These are phyloP conservation scores for Ceyx cyanopectus DNA, from an alignment of 2,113 vertebrate species.

Conservation along the genomic window DNA sequence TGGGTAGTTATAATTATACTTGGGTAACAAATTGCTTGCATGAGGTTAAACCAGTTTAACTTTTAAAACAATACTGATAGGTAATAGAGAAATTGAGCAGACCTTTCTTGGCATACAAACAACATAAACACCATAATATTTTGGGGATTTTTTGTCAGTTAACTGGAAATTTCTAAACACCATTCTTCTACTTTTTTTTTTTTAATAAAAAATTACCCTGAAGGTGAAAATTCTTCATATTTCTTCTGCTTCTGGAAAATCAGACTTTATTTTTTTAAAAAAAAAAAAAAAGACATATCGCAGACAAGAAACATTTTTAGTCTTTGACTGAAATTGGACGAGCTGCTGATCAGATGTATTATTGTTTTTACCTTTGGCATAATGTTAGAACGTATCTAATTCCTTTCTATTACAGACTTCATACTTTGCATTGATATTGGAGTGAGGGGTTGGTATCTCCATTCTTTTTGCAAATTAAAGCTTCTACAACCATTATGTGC, in stretches of 20 bases:
- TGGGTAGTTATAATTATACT: background rate
- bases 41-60: background rate
- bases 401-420: background rate
- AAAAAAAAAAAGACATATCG: background rate
- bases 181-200: background rate
- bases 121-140: background rate
- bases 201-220: background rate
- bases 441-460: background rate
- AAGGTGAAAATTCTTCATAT: background rate
- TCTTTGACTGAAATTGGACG: background rate
- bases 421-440: background rate
- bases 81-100: background rate
- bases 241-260: background rate
- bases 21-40: background rate
- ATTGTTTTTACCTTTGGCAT: background rate
- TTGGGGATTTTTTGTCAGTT: background rate
- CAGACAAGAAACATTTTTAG: background rate
- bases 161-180: background rate
- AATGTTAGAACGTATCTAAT: background rate
- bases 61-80: background rate
- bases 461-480: background rate
- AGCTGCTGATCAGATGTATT: background rate
- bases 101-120: background rate
- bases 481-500: background rate
- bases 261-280: background rate